Conservation (phyloP, 1,140 invertebrate genomes). For the Oncopeltus fasciatus region DNA sequence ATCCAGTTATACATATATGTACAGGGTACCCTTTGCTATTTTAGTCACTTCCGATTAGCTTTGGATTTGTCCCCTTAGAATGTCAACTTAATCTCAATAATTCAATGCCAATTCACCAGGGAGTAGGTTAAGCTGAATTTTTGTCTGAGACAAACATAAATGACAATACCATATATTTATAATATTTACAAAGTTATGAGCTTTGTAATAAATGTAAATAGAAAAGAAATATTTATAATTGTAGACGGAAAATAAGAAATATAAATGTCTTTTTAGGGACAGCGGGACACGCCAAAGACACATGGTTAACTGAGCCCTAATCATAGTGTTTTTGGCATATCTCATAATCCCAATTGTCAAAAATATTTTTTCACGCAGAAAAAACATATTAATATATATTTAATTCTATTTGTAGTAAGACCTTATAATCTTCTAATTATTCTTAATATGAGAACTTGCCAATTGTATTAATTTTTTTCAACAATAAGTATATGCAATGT, state of each 20-base stretch:
- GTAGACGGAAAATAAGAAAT: background rate
- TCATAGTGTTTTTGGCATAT: background rate
- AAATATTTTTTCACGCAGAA: slow-evolving; percentile 3
- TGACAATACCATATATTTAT: slow-evolving; percentile 1
- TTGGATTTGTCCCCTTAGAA: background rate
- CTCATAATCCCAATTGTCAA: background rate
- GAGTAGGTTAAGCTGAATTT: background rate
- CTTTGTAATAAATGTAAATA: slow-evolving; percentile 2
- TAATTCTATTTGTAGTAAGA: background rate
- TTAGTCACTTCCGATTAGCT: background rate
- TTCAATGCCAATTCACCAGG: background rate
- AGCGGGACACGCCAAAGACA: background rate
- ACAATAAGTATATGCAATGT: background rate
- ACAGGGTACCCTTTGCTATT: slow-evolving; percentile 3
- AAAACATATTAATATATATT: background rate
- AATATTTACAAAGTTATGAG: background rate
- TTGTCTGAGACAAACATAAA: background rate
- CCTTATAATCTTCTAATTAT: background rate
- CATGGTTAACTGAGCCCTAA: slow-evolving; percentile 11
- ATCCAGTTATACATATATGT: too few relatives aligned
- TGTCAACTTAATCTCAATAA: background rate
- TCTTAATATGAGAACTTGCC: background rate
- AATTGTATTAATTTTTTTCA: background rate
- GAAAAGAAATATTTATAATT: background rate
- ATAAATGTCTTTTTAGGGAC: background rate